Evolutionary conservation across 2,797 vertebrate genomes (phyloP).

Genomic region (Spinus olivaceus): DNA sequence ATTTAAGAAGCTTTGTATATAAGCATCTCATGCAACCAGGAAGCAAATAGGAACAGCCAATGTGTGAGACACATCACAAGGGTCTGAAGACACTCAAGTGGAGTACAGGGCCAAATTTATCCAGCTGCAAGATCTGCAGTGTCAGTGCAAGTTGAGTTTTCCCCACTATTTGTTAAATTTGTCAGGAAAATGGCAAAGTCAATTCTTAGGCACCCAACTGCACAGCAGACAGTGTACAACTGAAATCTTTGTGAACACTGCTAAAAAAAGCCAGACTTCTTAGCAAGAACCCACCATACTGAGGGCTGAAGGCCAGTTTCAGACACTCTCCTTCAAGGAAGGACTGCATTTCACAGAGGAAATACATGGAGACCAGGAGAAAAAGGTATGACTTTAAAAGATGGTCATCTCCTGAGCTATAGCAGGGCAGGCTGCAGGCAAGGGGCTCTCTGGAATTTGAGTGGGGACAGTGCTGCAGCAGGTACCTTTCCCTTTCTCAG

Average conservation of each 20-base stretch:
- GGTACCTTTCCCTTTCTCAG: background rate
- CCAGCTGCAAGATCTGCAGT: conserved; percentile 17
- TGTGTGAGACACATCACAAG: accelerated
- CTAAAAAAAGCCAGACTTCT: background rate
- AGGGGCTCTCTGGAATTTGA: background rate
- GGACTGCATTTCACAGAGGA: background rate
- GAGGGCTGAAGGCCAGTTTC: background rate
- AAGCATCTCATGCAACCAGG: background rate
- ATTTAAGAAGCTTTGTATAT: background rate
- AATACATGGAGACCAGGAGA: background rate
- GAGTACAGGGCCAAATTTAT: background rate
- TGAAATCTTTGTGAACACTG: background rate
- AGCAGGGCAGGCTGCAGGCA: background rate
- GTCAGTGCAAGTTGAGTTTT: background rate
- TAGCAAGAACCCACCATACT: background rate
- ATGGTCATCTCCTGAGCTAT: background rate
- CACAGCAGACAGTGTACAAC: background rate
- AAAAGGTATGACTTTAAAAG: background rate
- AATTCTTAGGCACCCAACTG: background rate
- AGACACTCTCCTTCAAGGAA: background rate
- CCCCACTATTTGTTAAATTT: background rate
- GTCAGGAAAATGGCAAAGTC: background rate
- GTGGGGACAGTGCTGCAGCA: background rate
- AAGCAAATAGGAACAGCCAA: background rate
- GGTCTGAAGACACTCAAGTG: background rate